Evolutionary conservation across 2,113 vertebrate genomes (phyloP).

Genomic region (Dicerorhinus sumatrensis): DNA sequence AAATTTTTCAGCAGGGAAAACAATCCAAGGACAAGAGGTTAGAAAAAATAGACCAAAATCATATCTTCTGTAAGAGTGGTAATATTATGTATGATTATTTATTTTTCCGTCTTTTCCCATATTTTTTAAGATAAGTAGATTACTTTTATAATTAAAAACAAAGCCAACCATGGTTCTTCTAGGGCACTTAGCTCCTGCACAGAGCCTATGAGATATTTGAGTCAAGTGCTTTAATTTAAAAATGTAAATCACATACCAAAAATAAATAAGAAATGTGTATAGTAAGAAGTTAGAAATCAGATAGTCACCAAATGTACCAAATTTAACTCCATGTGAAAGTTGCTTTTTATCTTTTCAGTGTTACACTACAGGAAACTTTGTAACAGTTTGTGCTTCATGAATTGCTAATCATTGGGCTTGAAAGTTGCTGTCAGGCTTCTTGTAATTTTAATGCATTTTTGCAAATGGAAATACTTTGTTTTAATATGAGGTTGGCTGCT

Average conservation of each 20-base stretch:
- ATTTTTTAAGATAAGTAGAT: neutral
- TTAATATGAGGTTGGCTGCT: neutral
- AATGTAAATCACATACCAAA: neutral
- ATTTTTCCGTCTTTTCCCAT: neutral
- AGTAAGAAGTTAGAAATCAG: neutral
- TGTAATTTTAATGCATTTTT: neutral
- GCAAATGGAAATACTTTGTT: neutral
- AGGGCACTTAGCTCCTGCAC: neutral
- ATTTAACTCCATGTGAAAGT: neutral
- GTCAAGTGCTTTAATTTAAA: neutral
- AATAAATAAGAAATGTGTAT: neutral
- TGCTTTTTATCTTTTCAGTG: neutral
- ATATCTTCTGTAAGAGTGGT: neutral
- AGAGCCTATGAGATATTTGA: neutral
- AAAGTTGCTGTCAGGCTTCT: neutral
- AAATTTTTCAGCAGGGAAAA: neutral
- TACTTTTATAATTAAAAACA: neutral
- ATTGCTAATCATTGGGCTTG: neutral
- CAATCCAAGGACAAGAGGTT: neutral
- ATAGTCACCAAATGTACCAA: neutral
- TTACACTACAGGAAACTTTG: neutral
- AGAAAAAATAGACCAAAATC: neutral
- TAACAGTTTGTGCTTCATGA: neutral
- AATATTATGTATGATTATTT: neutral
- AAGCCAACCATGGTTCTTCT: neutral